These are phyloP conservation scores for Strix uralensis DNA, from an alignment of 2,113 vertebrate species.

Conservation along the genomic window DNA sequence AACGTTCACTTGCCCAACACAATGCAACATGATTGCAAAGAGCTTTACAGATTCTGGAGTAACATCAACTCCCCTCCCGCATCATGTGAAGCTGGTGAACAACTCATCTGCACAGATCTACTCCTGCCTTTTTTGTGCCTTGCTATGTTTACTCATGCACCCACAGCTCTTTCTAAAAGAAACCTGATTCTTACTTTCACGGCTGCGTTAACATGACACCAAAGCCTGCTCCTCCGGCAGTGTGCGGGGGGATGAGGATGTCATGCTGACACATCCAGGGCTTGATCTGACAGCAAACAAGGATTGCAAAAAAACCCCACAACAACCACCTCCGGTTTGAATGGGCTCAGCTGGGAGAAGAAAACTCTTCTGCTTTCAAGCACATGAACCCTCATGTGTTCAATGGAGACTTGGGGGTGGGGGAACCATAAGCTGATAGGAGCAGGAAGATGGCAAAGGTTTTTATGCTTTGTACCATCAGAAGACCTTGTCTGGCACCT, in stretches of 20 bases:
- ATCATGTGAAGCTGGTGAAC: not conserved
- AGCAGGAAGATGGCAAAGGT: not conserved
- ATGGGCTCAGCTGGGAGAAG: not conserved
- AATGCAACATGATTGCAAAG: not conserved
- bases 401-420: not conserved
- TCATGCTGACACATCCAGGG: slow-evolving; percentile 39
- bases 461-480: not conserved
- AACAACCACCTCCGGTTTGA: not conserved
- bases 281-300: slow-evolving; percentile 52
- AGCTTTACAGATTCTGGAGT: not conserved
- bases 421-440: not conserved
- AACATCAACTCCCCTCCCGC: not conserved
- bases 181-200: slow-evolving; percentile 22
- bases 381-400: not conserved
- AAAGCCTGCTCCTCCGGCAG: not conserved
- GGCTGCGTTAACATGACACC: slow-evolving; percentile 24
- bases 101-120: not conserved
- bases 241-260: not conserved
- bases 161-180: slow-evolving; percentile 7
- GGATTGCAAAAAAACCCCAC: not conserved
- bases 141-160: not conserved
- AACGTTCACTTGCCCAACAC: not conserved
- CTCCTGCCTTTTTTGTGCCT: not conserved
- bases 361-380: not conserved
- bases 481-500: not conserved